These are phyloP conservation scores for Magallana ariakensis DNA, from an alignment of 1,140 invertebrate species.

Conservation along the genomic window DNA sequence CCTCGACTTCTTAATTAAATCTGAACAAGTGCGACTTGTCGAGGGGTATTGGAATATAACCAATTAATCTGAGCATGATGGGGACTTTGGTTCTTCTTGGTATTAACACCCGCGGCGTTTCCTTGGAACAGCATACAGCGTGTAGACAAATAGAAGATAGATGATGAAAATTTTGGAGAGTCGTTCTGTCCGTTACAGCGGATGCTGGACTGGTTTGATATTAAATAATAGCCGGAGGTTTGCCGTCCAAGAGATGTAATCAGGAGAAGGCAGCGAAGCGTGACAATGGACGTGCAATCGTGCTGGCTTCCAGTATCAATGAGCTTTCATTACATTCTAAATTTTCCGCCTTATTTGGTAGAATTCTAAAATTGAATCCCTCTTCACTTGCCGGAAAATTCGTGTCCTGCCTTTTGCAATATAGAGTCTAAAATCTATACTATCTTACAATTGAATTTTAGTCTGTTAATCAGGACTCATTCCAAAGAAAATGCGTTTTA, in stretches of 20 bases:
- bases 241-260: slow-evolving; percentile 50
- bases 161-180: slow-evolving; percentile 52
- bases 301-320: slow-evolving; percentile 60
- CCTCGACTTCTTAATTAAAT: slow-evolving; percentile 37
- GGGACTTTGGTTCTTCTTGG: slow-evolving; percentile 24
- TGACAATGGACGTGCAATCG: slow-evolving; percentile 55
- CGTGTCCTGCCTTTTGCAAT: slow-evolving; percentile 51
- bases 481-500: slow-evolving; percentile 58
- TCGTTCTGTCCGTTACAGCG: slow-evolving; percentile 40
- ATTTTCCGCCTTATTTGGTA: slow-evolving; percentile 63
- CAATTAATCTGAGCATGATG: slow-evolving; percentile 27
- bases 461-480: slow-evolving; percentile 55
- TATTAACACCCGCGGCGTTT: slow-evolving; percentile 38
- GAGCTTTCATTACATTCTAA: slow-evolving; percentile 62
- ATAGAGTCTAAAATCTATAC: slow-evolving; percentile 60
- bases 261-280: slow-evolving; percentile 55
- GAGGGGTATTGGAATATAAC: slow-evolving; percentile 36
- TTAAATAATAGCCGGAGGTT: slow-evolving; percentile 59
- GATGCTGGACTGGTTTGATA: slow-evolving; percentile 48
- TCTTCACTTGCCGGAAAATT: slow-evolving; percentile 61
- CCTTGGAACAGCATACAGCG: slow-evolving; percentile 39
- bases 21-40: slow-evolving; percentile 35
- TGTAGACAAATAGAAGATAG: slow-evolving; percentile 54
- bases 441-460: slow-evolving; percentile 61
- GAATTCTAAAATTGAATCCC: slow-evolving; percentile 62